A percentile compares a stretch with the other conserved stretches of the same genome.
Evolutionary conservation across 2,113 vertebrate species (phyloP).

Genomic region (Gambusia holbrooki): DNA sequence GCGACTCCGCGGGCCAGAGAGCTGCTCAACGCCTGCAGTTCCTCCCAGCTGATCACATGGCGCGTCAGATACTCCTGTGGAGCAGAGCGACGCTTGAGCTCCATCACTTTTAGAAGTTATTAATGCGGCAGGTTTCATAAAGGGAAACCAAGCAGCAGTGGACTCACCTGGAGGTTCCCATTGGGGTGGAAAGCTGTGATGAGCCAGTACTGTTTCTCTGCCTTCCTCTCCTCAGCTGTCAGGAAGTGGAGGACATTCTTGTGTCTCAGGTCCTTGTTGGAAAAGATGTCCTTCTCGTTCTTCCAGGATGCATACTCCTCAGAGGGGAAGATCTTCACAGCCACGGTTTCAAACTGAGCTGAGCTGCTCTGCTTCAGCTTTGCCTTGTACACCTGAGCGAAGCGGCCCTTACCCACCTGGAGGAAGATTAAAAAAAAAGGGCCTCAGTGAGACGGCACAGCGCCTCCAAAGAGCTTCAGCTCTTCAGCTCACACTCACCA

Average conservation of each 20-base stretch:
- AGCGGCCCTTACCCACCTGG: conserved; percentile 94
- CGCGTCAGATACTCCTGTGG: conserved; percentile 87
- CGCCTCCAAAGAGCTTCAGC: background rate
- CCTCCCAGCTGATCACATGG: conserved; percentile 90
- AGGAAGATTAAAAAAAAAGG: background rate
- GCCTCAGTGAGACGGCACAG: background rate
- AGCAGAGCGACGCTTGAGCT: background rate
- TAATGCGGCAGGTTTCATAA: background rate
- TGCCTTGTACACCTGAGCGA: conserved; percentile 94
- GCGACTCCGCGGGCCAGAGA: conserved; percentile 90
- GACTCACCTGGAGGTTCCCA: conserved; percentile 88
- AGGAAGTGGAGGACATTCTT: conserved; percentile 97
- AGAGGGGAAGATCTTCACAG: conserved; percentile 92
- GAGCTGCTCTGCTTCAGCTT: conserved; percentile 93
- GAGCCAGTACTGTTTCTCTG: conserved; percentile 92
- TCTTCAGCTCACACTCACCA: conserved; percentile 30
- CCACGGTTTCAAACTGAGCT: conserved; percentile 88
- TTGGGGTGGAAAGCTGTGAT: conserved; percentile 92
- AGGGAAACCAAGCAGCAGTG: too few relatives aligned
- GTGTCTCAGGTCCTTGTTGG: conserved; percentile 91
- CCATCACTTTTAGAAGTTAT: background rate
- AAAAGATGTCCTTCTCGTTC: conserved; percentile 96
- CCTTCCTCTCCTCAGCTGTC: conserved; percentile 92
- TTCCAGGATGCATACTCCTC: conserved; percentile 97
- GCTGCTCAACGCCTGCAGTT: conserved; percentile 87